phyloP scores from a whole-genome alignment of 2,888 invertebrate species.

The Campoletis raptor region DNA sequence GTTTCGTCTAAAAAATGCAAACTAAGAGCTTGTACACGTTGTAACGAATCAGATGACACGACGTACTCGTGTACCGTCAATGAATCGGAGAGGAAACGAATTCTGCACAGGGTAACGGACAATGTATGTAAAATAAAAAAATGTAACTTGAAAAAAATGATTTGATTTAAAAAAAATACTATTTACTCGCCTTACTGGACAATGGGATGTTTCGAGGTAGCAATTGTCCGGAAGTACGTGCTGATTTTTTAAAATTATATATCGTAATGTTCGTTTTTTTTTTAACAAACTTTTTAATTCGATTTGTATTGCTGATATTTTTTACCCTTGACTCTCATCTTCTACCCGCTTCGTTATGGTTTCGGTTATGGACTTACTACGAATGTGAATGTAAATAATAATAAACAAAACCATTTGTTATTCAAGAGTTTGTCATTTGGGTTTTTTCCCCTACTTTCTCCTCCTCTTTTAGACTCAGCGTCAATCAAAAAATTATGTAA shows the following conservation, averaged over 20 bases:
- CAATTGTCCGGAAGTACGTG: slow-evolving; percentile 4
- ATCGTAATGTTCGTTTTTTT: slow-evolving; percentile 1
- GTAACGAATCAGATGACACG: slow-evolving; percentile 11
- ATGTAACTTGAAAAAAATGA: not conserved
- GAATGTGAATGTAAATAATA: slow-evolving; percentile 81
- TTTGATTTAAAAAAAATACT: not conserved
- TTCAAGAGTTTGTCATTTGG: slow-evolving; percentile 72
- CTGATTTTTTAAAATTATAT: not conserved
- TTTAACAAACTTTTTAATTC: not conserved
- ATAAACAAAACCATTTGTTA: slow-evolving; percentile 79
- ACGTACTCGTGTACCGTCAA: slow-evolving; percentile 7
- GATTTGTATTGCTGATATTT: slow-evolving; percentile 35
- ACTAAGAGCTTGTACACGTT: slow-evolving; percentile 25
- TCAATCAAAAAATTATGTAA: not conserved
- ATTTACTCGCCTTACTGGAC: not conserved
- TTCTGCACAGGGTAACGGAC: slow-evolving; percentile 64
- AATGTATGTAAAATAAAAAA: slow-evolving; percentile 49
- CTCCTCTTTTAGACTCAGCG: not conserved
- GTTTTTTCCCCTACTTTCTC: not conserved
- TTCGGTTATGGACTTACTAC: slow-evolving; percentile 78
- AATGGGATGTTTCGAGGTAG: not conserved
- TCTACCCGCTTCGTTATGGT: slow-evolving; percentile 71
- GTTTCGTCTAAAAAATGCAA: not conserved
- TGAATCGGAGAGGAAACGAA: slow-evolving; percentile 39
- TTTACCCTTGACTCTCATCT: slow-evolving; percentile 41